Base-by-base conservation (phyloP, 1,140 invertebrate species). In the Trinorchestia longiramus region DNA sequence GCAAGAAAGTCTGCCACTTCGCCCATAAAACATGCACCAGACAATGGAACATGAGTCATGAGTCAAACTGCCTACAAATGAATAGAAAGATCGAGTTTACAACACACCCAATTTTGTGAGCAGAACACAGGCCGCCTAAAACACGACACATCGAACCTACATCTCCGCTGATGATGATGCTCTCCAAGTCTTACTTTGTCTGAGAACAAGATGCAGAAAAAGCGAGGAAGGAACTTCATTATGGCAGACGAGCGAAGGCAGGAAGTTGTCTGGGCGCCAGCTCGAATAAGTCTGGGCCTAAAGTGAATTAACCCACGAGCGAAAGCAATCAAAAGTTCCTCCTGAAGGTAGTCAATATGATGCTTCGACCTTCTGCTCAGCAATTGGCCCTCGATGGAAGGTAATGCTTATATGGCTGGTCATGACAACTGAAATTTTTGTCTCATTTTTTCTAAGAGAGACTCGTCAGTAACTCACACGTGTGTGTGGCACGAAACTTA, bases 241-340 rank as follows among this genome's bases (percentile, higher is more conserved):
- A 90, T 90, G n/a, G 88, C 41, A 90, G 88, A 90, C 88, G 88
- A 90, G 88, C 43, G 15, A 90, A 41, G 43, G 88, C 23, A 90
- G 43, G 88, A 41, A 90, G 43, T 90, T 41, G 88, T 90, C 43
- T 43, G n/a, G 88, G 43, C 88, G 88, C 43, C 88, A 42, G 43
- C 88, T 43, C n/a, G 88, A 90, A 90, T 90, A 90, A 90, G 88
- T 90, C 43, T 90, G 43, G 88, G 88, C n/a, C 88, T 42, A 43
- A 90, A 90, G 88, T 90, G 88, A 90, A 90, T 90, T 90, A 90
- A 41, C 88, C 88, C 11, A 77, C 0, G 88, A 41, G 88, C n/a
- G 88, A 90, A 42, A 90, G 88, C 88, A 90, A 90, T 90, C 88
- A 90, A 90, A 90, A 90, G 88, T 90, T 90, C 88, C 88, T 36